phyloP scores from a whole-genome alignment of 2,113 vertebrate genomes.

The Tragelaphus strepsiceros region DNA sequence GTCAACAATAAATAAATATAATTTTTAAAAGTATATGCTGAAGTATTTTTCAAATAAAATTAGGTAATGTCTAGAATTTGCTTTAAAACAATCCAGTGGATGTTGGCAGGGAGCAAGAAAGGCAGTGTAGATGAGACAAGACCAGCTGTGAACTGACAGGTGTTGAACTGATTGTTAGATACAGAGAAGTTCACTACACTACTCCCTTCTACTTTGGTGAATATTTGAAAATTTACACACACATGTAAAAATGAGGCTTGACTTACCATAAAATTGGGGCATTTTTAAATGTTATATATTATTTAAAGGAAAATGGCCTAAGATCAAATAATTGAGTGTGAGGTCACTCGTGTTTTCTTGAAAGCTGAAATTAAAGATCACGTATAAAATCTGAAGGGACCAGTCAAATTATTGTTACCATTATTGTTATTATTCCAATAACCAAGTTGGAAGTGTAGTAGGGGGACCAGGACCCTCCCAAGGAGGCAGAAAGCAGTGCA shows the following conservation, averaged over 20 bases:
- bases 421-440: not conserved
- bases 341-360: not conserved
- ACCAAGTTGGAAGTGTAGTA: not conserved
- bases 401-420: not conserved
- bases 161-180: not conserved
- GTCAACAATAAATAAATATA: not conserved
- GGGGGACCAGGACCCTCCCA: not conserved
- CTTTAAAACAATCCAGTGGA: not conserved
- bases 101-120: not conserved
- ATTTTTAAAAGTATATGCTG: not conserved
- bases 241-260: not conserved
- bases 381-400: not conserved
- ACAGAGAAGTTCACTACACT: not conserved
- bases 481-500: not conserved
- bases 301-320: not conserved
- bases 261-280: not conserved
- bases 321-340: not conserved
- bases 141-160: not conserved
- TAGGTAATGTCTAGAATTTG: not conserved
- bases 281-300: not conserved
- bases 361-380: constrained; percentile 9
- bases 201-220: not conserved
- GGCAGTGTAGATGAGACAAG: not conserved
- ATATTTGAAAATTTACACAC: not conserved
- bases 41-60: constrained; percentile 9